phyloP scores from a whole-genome alignment of 2,797 vertebrate species.

The Melopsittacus undulatus region DNA sequence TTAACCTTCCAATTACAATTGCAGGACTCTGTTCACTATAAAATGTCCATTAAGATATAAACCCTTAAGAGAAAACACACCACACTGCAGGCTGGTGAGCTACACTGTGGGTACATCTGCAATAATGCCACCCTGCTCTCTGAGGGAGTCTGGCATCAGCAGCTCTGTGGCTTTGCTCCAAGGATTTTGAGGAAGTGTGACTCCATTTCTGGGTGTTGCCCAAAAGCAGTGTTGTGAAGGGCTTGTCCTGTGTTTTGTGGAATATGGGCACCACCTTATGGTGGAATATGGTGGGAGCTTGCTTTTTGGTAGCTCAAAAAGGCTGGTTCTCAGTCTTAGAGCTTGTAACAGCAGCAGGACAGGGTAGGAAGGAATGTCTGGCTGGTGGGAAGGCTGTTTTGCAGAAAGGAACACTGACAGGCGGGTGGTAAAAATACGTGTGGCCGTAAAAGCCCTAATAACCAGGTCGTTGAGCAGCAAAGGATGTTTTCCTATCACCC shows the following conservation, averaged over 20 bases:
- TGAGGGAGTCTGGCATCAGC: background rate
- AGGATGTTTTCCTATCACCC: background rate
- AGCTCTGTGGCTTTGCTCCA: background rate
- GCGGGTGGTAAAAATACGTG: rapidly evolving
- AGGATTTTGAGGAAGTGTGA: rapidly evolving
- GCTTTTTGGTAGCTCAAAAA: background rate
- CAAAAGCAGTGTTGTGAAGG: rapidly evolving
- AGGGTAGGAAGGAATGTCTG: background rate
- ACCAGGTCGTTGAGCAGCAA: background rate
- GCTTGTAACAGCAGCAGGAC: background rate
- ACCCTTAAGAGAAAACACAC: background rate
- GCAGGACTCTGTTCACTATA: background rate
- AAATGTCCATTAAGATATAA: background rate
- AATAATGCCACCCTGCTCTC: background rate
- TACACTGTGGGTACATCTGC: background rate
- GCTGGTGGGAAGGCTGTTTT: background rate
- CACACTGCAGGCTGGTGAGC: background rate
- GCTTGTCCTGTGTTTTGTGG: background rate
- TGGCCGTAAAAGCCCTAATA: background rate
- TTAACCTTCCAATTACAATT: background rate
- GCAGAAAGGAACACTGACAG: rapidly evolving
- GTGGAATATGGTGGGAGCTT: background rate
- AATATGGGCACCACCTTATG: constrained; percentile 34
- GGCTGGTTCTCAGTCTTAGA: rapidly evolving
- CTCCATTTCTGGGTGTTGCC: background rate